Base-by-base conservation (phyloP, 1,140 invertebrate genomes). In the Dreissena rostriformis region DNA sequence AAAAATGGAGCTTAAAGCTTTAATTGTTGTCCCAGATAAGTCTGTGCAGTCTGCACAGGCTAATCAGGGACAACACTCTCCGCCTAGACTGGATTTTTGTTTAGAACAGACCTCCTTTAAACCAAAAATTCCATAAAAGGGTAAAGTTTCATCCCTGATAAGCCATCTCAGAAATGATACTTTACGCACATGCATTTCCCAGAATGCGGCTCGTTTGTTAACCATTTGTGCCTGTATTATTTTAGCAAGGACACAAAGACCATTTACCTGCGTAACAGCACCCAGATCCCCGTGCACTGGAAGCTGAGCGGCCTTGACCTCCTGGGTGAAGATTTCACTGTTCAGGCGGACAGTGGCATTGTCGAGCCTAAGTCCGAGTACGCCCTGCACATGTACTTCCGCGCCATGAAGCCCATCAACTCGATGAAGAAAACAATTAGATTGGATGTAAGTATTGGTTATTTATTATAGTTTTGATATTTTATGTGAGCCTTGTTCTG, bases 321-420 rank as follows among this genome's bases (percentile, higher is more conserved):
- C 51, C 86, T 94, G 1, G 94, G 94, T 14, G 93, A 94, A 82
- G 94, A 94, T 57, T 94, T 94, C 83, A 92, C 92, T 7, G 91
- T 94, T 53, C 90, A 89, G 10, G 88, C 91, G 28, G 92, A 93
- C 68, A 90, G 85, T 72, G 93, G 93, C 14, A 83, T 93, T 12
- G 91, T 94, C 28, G 90, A 93, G 39, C 92, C 93, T 28, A 86
- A 88, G 63, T 89, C 90, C 11, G 92, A 93, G 72, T 93, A 91
- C 82, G 88, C 91, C 8, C 88, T 94, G 11, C 86, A 93, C 79
- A 89, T 91, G 28, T 92, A 92, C 83, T 94, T 94, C 88, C 86
- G 92, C 65, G 93, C 94, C 29, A 91, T 91, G 84, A 94, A 93
- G 86, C 92, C 94, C 14, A 84, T 92, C 17, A 87, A 87, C 52